Evolutionary conservation across 2,888 invertebrate species (phyloP).

Genomic region (Thera britannica): DNA sequence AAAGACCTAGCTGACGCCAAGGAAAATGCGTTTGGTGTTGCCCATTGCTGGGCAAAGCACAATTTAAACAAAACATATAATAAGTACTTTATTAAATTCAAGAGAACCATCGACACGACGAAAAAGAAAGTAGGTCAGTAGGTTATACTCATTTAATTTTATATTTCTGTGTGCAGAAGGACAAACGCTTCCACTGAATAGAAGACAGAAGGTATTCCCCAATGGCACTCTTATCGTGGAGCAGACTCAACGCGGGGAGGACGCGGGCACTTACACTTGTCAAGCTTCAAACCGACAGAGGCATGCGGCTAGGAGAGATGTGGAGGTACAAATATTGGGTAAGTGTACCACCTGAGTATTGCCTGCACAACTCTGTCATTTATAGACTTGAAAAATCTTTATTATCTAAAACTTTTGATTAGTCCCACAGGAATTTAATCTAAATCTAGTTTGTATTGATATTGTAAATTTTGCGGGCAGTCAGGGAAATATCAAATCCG

Average conservation of each 20-base stretch:
- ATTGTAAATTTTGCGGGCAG: too few relatives aligned
- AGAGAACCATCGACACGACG: too few relatives aligned
- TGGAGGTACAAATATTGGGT: constrained; percentile 91
- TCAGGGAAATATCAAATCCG: too few relatives aligned
- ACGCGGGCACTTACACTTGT: constrained; percentile 96
- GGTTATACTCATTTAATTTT: background rate
- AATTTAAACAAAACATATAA: too few relatives aligned
- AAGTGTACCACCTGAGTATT: constrained; percentile 42
- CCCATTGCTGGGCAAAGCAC: too few relatives aligned
- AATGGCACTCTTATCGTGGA: constrained; percentile 95
- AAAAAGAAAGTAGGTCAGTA: background rate
- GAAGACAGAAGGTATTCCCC: constrained; percentile 93
- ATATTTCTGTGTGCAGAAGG: constrained; percentile 85
- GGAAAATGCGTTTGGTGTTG: too few relatives aligned
- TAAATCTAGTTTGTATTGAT: too few relatives aligned
- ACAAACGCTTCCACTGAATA: constrained; percentile 93
- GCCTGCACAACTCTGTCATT: background rate
- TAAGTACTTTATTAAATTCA: too few relatives aligned
- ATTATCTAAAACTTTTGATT: too few relatives aligned
- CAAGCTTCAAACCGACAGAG: constrained; percentile 94
- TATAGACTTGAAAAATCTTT: too few relatives aligned
- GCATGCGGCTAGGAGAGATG: constrained; percentile 90
- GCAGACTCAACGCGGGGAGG: constrained; percentile 92
- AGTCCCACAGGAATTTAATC: too few relatives aligned
- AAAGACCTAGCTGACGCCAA: too few relatives aligned